Conservation (phyloP, 2,888 invertebrate genomes). For the Drosophila paranaensis region DNA sequence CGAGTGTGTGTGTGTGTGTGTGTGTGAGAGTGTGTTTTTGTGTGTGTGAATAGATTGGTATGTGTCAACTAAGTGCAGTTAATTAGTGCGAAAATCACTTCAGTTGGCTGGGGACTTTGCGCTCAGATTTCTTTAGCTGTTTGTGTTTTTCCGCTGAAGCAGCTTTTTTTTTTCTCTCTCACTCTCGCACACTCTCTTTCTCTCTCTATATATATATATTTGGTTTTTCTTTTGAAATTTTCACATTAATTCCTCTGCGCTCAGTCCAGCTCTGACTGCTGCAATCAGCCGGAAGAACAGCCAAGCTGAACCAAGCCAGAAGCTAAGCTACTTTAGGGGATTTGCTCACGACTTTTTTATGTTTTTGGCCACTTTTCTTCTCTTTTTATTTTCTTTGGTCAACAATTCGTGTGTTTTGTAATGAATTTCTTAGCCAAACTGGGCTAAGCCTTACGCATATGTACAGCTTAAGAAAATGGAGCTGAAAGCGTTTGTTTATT, state of each 20-base stretch:
- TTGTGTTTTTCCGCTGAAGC: constrained; percentile 51
- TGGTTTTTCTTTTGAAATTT: constrained; percentile 65
- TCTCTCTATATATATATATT: constrained; percentile 22
- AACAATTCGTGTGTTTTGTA: constrained; percentile 11
- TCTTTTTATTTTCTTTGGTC: constrained; percentile 16
- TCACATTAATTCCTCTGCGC: constrained; percentile 72
- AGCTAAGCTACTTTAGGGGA: constrained; percentile 68
- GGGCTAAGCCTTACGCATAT: constrained; percentile 7
- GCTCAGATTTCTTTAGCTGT: constrained; percentile 68
- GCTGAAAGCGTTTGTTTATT: constrained; percentile 6
- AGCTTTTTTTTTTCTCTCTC: constrained; percentile 9
- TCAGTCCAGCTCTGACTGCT: constrained; percentile 19
- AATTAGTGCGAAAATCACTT: constrained; percentile 80
- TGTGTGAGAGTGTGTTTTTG: constrained; percentile 8
- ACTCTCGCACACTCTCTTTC: neutral
- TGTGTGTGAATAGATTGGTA: constrained; percentile 74
- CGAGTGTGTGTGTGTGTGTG: constrained; percentile 2
- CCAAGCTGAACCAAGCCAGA: constrained; percentile 22
- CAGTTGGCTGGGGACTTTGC: constrained; percentile 74
- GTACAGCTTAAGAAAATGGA: neutral
- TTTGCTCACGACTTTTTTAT: constrained; percentile 63
- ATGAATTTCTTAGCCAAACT: constrained; percentile 6
- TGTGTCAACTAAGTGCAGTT: constrained; percentile 80
- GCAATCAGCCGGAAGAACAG: constrained; percentile 67
- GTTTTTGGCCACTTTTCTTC: constrained; percentile 24